Conservation (phyloP, 1,140 invertebrate species). For the Sminthurides bifidus region DNA sequence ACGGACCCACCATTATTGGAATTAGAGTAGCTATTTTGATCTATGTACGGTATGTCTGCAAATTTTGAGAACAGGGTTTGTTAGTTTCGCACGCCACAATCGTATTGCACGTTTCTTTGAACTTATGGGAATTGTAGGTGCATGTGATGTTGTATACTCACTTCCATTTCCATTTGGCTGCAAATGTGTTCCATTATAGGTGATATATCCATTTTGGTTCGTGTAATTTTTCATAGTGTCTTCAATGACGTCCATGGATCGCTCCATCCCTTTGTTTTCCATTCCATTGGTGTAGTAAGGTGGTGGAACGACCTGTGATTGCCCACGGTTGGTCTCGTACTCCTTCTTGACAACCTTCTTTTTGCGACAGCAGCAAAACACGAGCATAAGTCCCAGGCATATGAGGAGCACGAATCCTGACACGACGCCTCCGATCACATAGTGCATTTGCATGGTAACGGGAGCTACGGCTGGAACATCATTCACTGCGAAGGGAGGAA, state of each 20-base stretch:
- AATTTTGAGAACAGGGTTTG: conserved; percentile 5
- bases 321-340: conserved; percentile 70
- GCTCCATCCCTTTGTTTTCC: conserved; percentile 81
- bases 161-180: conserved; percentile 29
- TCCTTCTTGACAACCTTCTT: conserved; percentile 69
- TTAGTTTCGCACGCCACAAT: not conserved
- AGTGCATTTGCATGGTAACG: conserved; percentile 25
- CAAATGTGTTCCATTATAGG: conserved; percentile 44
- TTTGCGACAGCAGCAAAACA: conserved; percentile 75
- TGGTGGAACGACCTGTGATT: conserved; percentile 68
- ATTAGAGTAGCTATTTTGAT: conserved; percentile 74
- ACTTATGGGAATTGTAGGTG: not conserved
- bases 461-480: conserved; percentile 29
- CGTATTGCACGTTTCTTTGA: not conserved
- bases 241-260: conserved; percentile 67
- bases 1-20: conserved; percentile 84
- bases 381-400: conserved; percentile 58
- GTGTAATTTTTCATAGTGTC: conserved; percentile 66
- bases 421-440: conserved; percentile 43
- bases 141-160: conserved; percentile 15
- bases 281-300: conserved; percentile 70
- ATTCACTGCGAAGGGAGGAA: conserved; percentile 28
- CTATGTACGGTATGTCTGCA: conserved; percentile 65
- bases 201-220: conserved; percentile 69
- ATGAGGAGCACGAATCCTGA: conserved; percentile 66